Conservation (phyloP, 1,140 invertebrate species). For the Bombus sibiricus region DNA sequence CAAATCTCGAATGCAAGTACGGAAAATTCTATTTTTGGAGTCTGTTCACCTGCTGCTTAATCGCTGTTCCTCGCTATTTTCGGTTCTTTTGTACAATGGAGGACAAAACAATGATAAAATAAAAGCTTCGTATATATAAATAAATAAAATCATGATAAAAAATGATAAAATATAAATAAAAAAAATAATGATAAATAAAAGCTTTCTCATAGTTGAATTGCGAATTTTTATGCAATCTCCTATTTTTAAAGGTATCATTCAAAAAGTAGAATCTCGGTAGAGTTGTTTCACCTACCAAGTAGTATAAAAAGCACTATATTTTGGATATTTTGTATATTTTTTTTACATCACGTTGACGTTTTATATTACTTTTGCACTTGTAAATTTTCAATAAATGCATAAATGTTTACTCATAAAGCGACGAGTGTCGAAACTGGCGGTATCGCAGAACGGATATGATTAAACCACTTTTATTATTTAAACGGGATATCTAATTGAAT, state of each 20-base stretch:
- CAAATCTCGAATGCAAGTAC: background rate
- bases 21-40: background rate
- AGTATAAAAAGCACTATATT: background rate
- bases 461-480: too few species aligned
- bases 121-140: background rate
- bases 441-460: background rate
- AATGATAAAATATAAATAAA: too few species aligned
- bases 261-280: background rate
- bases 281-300: background rate
- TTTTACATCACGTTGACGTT: background rate
- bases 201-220: too few species aligned
- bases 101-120: background rate
- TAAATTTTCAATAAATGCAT: background rate
- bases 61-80: too few species aligned
- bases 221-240: background rate
- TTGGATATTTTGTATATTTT: background rate
- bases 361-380: too few species aligned
- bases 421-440: background rate
- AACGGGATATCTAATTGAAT: too few species aligned
- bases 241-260: background rate
- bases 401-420: background rate
- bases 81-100: too few species aligned
- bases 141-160: too few species aligned
- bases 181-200: too few species aligned
- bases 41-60: too few species aligned